Base-by-base conservation (phyloP, 2,797 vertebrate genomes). In the Eulemur mongoz region DNA sequence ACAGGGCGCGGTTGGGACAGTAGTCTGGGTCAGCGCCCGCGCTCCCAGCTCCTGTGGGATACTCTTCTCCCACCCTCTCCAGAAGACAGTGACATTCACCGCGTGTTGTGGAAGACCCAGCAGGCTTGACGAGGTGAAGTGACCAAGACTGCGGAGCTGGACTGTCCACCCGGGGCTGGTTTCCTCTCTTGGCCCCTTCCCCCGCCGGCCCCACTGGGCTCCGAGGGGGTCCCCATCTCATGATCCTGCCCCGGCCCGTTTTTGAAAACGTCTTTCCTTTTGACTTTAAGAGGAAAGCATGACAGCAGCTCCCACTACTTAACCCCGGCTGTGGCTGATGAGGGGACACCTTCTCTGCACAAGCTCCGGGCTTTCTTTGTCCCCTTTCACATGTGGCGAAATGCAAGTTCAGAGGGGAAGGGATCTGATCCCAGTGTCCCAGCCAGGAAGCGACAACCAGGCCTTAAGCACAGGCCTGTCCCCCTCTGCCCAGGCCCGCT, bases 401-500 rank as follows among this genome's bases (percentile, higher is more conserved):
- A 15, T 32, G 48, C 20, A 35, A 93, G 18, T 35, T 40, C 48
- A 23, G 23, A 45, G 59, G 27, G 72, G 57, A 48, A 27, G 30
- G 23, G 79, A n/a, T n/a, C n/a, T 80, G n/a, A 38, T 38, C 52
- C 67, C 52, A 27, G 50, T 43, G 8, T 30, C 11, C 12, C 35
- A 18, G 45, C 57, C 35, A 23, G 91, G 45, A 91, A 78, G 59
- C n/a, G 48, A 22, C 4, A n/a, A 57, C 48, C 57, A 43, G 89
- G 75, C 35, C 80, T 69, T 80, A 4, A 38, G 67, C 67, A 4
- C 72, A 30, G 40, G 72, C 22, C 89, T n/a, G 85, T 43, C 54
- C 0, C 52, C 61, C 92, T 91, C 63, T 79, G 86, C 75, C 76
- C 54, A 9, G 20, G 83, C 40, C 87, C 88, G n/a, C 92, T 95